Conservation (phyloP, 2,888 invertebrate species). For the Tetranychus truncatus region DNA sequence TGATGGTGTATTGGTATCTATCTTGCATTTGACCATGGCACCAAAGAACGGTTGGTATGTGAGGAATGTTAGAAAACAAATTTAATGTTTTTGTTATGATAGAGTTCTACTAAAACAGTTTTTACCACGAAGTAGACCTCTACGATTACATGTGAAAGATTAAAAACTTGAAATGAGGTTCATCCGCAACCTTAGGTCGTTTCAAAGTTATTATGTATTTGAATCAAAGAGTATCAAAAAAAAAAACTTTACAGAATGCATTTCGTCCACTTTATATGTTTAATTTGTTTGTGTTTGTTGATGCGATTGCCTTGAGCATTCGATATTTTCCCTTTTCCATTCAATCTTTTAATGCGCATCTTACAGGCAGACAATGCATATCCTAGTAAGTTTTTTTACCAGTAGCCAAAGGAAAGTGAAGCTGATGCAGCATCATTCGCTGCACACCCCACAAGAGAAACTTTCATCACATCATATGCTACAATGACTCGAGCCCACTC, state of each 20-base stretch:
- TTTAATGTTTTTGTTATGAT: constrained; percentile 8
- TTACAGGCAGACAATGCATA: not conserved
- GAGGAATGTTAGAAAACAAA: not conserved
- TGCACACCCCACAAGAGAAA: no score
- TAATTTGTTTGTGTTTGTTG: not conserved
- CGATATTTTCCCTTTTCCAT: not conserved
- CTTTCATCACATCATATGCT: no score
- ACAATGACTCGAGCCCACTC: no score
- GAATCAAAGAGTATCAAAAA: not conserved
- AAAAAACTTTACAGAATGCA: not conserved
- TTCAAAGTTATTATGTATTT: not conserved
- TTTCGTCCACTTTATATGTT: no score
- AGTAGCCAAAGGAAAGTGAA: not conserved
- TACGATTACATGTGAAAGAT: constrained; percentile 15
- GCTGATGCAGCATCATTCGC: not conserved
- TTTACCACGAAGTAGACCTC: constrained; percentile 17
- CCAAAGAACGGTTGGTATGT: not conserved
- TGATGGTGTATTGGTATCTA: not conserved
- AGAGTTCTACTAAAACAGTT: constrained; percentile 8
- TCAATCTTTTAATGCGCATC: not conserved
- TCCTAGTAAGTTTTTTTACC: not conserved
- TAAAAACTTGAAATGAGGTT: not conserved
- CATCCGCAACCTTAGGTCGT: not conserved
- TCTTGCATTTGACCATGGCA: constrained; percentile 15
- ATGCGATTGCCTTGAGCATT: not conserved